Evolutionary conservation across 2,797 vertebrate species (phyloP), one percentile per base, ranked within the genome.

Genomic region (Lacerta agilis): DNA sequence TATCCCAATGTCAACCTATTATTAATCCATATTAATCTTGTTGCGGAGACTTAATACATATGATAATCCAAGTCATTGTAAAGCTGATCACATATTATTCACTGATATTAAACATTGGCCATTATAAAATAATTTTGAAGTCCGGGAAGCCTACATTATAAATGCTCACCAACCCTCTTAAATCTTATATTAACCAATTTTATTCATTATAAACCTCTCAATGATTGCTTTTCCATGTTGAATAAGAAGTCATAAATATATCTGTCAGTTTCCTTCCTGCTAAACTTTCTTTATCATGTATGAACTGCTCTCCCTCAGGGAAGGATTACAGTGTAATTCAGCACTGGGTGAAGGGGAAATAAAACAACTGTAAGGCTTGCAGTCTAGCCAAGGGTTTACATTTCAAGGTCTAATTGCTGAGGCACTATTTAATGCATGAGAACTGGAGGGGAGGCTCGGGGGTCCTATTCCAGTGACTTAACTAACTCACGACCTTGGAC

Each of bases 21-120:
- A 82, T 87, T 75, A 82, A 87, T 87, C 79, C 49, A 66, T 82
- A 87, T 82, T 87, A 67, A 79, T 79, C 75, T 78, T 78, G 18
- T 81, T 38, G 27, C 45, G 36, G 79, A 64, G 36, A 87, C 36
- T 20, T 75, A 64, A 75, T 33, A 36, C 55, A 82, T 33, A 75
- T 41, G 23, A 80, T 82, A n/a, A 82, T 66, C 55, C 38, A 75
- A 36, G 79, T 13, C 58, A 82, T 82, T 64, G 66, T 82, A 25
- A 80, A 79, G 33, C 41, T 36, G 27, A 18, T n/a, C 84, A 79
- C 85, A 85, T 71, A 78, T 3, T 36, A 86, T 11, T 5, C 79
- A 64, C 9, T 82, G 87, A 78, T 29, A 43, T 1, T 7, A 78
- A 87, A 72, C 43, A n/a, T 49, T 64, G 55, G 29, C 27, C 7